Evolutionary conservation across 2,888 invertebrate genomes (phyloP).

Genomic region (Tenthredo notha): DNA sequence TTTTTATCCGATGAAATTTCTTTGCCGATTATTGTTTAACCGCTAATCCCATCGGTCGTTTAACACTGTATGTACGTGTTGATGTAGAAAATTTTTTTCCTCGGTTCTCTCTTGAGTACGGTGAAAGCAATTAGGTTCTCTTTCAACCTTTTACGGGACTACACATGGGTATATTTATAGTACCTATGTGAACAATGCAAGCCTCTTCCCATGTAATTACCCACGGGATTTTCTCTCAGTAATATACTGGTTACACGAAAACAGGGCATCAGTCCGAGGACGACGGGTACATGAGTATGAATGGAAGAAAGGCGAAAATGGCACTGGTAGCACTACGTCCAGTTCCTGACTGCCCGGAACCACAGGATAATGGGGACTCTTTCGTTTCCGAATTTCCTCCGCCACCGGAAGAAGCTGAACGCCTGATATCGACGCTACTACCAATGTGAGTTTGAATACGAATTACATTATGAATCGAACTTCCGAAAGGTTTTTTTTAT

Average conservation of each 20-base stretch:
- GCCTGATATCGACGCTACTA: conserved; percentile 87
- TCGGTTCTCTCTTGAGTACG: background rate
- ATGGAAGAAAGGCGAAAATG: conserved; percentile 90
- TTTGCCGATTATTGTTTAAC: background rate
- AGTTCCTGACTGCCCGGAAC: conserved; percentile 83
- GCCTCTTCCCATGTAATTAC: background rate
- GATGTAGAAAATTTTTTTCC: conserved; percentile 18
- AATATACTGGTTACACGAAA: conserved; percentile 29
- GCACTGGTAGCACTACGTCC: conserved; percentile 81
- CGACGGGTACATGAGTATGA: conserved; percentile 96
- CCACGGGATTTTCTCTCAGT: background rate
- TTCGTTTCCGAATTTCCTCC: conserved; percentile 84
- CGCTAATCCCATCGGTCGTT: background rate
- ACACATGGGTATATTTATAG: background rate
- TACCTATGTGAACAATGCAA: conserved; percentile 9
- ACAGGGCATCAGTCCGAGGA: conserved; percentile 91
- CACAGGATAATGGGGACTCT: conserved; percentile 78
- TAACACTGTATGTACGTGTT: background rate
- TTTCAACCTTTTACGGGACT: conserved; percentile 6
- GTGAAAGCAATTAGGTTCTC: conserved; percentile 18
- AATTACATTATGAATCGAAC: background rate
- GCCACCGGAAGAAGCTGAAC: conserved; percentile 88
- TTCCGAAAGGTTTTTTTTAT: background rate
- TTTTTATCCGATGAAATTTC: background rate
- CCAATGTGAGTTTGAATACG: conserved; percentile 82